Evolutionary conservation across 2,797 vertebrate genomes (phyloP).

Genomic region (Amphiprion clarkii): DNA sequence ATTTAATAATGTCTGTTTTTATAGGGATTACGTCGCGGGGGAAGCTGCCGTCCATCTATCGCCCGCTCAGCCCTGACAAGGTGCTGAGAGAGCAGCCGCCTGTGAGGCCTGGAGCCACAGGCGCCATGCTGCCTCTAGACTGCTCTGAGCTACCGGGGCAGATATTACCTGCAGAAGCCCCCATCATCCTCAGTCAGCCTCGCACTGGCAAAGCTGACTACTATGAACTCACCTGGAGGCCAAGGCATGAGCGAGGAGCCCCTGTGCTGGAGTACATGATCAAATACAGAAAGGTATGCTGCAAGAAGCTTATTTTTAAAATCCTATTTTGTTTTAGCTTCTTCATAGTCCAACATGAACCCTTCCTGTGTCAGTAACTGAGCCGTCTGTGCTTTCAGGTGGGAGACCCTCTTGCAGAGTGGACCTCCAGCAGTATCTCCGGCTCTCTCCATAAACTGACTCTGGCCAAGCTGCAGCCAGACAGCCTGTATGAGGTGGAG

Average conservation of each 20-base stretch:
- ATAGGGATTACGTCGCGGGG: slow-evolving; percentile 70
- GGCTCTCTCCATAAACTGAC: slow-evolving; percentile 91
- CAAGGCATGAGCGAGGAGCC: slow-evolving; percentile 87
- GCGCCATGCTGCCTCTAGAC: slow-evolving; percentile 76
- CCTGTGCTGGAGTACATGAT: slow-evolving; percentile 93
- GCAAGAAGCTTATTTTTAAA: not conserved
- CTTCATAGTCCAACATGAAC: not conserved
- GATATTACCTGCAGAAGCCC: slow-evolving; percentile 90
- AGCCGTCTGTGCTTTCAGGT: slow-evolving; percentile 81
- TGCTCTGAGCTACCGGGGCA: slow-evolving; percentile 85
- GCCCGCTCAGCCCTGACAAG: slow-evolving; percentile 84
- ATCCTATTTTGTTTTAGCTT: not conserved
- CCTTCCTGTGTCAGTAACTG: not conserved
- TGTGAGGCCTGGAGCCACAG: slow-evolving; percentile 74
- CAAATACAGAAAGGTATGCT: slow-evolving; percentile 94
- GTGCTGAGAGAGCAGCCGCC: slow-evolving; percentile 83
- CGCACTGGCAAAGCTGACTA: slow-evolving; percentile 94
- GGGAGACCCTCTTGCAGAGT: slow-evolving; percentile 87
- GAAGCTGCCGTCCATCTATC: slow-evolving; percentile 77
- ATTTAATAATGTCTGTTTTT: not conserved
- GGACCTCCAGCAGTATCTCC: slow-evolving; percentile 89
- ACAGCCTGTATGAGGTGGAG: slow-evolving; percentile 97
- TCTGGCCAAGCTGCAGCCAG: slow-evolving; percentile 91
- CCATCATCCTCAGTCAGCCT: slow-evolving; percentile 95
- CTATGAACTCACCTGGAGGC: slow-evolving; percentile 95